Evolutionary conservation across 2,888 invertebrate genomes (phyloP), one percentile per base, ranked within the genome.

Genomic region (Drosophila parthenogenetica): DNA sequence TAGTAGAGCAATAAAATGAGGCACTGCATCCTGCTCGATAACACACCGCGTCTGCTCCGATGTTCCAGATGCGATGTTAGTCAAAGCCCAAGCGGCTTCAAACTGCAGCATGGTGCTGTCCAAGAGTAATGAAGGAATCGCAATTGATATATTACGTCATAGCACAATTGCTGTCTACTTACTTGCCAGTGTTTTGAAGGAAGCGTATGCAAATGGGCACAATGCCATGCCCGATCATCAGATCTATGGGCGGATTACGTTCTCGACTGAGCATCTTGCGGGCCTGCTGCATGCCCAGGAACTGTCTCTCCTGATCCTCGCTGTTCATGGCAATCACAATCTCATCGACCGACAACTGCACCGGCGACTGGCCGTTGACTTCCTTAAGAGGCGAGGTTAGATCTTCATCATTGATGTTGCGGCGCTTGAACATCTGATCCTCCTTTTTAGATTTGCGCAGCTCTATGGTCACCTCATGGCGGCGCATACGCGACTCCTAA

Each of bases 21-120:
- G 96, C 19, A 99, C 94, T 0, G 98, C 98, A n/a, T 97, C 96
- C 39, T 95, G 94, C 90, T 94, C 93, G 3, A 99, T 95, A 0
- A 99, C 98, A 16, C 95, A 95, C 79, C 95, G 94, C 0, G 99
- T 99, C 91, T 99, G 98, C 0, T 96, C 96, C 0, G 96, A 95
- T 0, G 97, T 97, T 8, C 99, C 99, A 0, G 98, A 98, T 0
- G 99, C 99, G 58, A 99, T 97, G 90, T 99, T 99, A 25, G 99
- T 99, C 61, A 99, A 93, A 0, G 98, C 98, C 99, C 99, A 99
- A 0, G 98, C 96, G 0, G 98, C 96, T 93, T 99, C 99, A 93
- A 99, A 99, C 91, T 99, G 97, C 0, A 97, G 93, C 53, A 95
- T 93, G 0, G 95, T 92, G 77, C 96, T 97, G 62, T 5, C 13